Percentiles rank a stretch among this genome's conserved stretches.
phyloP scores from a whole-genome alignment of 2,113 vertebrate species.

The Campylomormyrus tamandua region DNA sequence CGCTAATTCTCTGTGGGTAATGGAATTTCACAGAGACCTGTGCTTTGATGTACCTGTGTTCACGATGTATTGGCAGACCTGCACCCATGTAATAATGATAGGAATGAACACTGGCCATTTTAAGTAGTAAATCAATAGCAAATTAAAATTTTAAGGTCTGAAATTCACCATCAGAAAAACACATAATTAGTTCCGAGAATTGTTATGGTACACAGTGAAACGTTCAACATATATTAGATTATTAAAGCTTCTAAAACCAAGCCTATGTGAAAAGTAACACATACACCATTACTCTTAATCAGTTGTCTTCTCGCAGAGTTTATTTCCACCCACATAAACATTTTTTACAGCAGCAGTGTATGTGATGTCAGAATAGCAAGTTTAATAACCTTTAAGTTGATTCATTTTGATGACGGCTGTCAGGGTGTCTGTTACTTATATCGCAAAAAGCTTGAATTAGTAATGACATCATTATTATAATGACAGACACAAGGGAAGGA shows the following conservation, averaged over 20 bases:
- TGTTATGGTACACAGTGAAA: conserved; percentile 4
- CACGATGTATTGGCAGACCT: conserved; percentile 17
- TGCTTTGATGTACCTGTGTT: conserved; percentile 10
- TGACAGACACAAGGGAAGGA: not conserved
- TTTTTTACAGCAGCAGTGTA: not conserved
- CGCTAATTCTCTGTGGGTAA: conserved; percentile 10
- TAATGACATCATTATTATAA: not conserved
- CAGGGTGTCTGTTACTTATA: not conserved
- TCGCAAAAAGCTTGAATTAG: not conserved
- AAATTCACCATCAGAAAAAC: conserved; percentile 20
- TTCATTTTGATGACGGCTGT: not conserved
- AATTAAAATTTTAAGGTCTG: conserved; percentile 23
- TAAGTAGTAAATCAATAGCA: conserved; percentile 23
- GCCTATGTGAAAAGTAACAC: not conserved
- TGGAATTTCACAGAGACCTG: not conserved
- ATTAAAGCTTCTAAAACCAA: not conserved
- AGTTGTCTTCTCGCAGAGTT: not conserved
- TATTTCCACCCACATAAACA: not conserved
- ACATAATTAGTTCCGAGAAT: conserved; percentile 18
- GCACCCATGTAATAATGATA: conserved; percentile 21
- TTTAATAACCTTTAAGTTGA: not conserved
- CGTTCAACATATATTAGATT: not conserved
- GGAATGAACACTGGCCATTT: conserved; percentile 13
- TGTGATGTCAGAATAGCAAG: not conserved
- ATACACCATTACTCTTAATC: not conserved